Conservation (phyloP, 1,140 invertebrate genomes). For the Coelopa frigida region DNA sequence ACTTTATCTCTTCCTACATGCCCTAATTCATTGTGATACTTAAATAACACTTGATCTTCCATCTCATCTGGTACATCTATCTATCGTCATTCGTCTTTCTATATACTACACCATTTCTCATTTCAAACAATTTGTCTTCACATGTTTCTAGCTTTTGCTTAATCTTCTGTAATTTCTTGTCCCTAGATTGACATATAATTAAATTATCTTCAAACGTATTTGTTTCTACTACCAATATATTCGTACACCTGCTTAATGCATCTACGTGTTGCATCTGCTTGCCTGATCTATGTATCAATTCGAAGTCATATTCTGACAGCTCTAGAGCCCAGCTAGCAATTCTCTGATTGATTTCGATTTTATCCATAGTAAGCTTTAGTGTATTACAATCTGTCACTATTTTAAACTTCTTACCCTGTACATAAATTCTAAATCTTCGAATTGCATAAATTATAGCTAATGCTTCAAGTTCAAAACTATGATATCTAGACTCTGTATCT, state of each 20-base stretch:
- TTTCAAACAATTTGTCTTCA: conserved; percentile 13
- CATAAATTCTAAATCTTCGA: conserved; percentile 48
- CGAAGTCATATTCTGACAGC: conserved; percentile 13
- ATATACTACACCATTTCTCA: conserved; percentile 13
- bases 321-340: conserved; percentile 37
- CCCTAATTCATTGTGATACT: conserved; percentile 25
- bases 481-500: conserved; percentile 39
- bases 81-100: conserved; percentile 7
- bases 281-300: conserved; percentile 13
- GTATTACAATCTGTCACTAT: conserved; percentile 44
- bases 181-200: conserved; percentile 7
- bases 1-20: conserved; percentile 28
- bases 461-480: conserved; percentile 47
- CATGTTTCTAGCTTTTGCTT: conserved; percentile 1
- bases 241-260: conserved; percentile 23
- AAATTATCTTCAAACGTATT: conserved; percentile 14
- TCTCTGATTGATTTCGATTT: conserved; percentile 35
- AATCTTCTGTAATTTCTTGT: conserved; percentile 9
- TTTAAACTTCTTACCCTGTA: conserved; percentile 46
- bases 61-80: conserved; percentile 26
- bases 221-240: conserved; percentile 12
- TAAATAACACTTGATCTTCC: conserved; percentile 19
- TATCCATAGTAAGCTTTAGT: conserved; percentile 39
- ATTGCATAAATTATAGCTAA: conserved; percentile 48
- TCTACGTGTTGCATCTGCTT: conserved; percentile 33